Base-by-base conservation (phyloP, 2,888 invertebrate species). In the Volucella zonaria region DNA sequence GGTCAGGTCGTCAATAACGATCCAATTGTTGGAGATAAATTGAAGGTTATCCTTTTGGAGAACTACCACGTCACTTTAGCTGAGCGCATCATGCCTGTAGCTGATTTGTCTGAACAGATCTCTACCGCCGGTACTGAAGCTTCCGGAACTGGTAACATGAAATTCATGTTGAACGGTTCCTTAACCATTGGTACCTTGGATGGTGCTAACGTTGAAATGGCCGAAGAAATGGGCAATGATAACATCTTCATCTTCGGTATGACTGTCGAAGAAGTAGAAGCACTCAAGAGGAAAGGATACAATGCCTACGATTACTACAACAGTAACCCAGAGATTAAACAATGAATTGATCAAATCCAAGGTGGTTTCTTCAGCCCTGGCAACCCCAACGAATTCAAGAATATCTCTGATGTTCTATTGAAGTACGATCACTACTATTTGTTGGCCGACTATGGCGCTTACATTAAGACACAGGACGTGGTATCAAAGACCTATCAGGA, bases 141-240 rank as follows among this genome's bases (percentile, higher is more conserved):
- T 0, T 99, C 99, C 0, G 99, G 99, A 87, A 99, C 99, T n/a
- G 98, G 98, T 86, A 99, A 99, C 94, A 99, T 99, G 99, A 99
- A 99, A 93, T 99, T 99, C 93, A 97, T 97, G 97, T 93, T 99
- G 91, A 99, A 99, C 92, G 99, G 99, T 23, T 97, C 98, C 0
- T 93, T 99, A 51, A 99, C 99, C n/a, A 97, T 99, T 89, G 99
- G 99, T 81, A 99, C 99, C 6, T 94, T 99, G 92, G 99, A 99
- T 92, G 99, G 99, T 64, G 99, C 99, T 83, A 99, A 99, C 91
- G 99, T 99, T 1, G 99, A 99, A 93, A 98, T 98, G 98, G 96
- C 96, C 10, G 99, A 99, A 92, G 99, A 99, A 92, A 99, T 99
- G 95, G 99, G 99, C 1, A 92, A 94, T 64, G 96, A 98, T 0